Base-by-base conservation (phyloP, 2,113 vertebrate species). In the Ceyx melanurus region DNA sequence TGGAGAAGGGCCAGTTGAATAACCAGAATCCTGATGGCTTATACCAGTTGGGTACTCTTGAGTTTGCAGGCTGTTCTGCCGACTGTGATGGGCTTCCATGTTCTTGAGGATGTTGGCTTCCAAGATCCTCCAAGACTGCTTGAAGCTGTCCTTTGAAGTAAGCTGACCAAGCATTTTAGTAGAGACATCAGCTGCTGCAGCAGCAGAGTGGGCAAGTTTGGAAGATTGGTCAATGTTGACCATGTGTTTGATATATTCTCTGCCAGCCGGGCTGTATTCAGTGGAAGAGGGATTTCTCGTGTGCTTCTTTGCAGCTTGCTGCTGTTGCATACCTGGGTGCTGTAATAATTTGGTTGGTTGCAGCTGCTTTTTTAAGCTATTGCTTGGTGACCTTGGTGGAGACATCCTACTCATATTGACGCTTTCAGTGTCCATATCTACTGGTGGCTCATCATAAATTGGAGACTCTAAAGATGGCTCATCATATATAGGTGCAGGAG, bases 181-280 rank as follows among this genome's bases (percentile, higher is more conserved):
- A 53, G 77, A 46, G 43, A 61, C 81, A 89, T 97, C 95, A 29
- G 66, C 35, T 31, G 88, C 29, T 51, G 82, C 53, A 57, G 94
- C 73, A 84, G 93, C 33, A 78, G 93, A 91, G 84, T 73, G 97
- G 94, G 89, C 96, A 95, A 90, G 87, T 86, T 95, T 97, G 45
- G 94, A 90, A 57, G 96, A 87, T 6, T 95, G 97, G 66, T 99
- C 98, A 60, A 99, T 89, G 0, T 98, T 99, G 86, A 99, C 97
- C 98, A 99, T 99, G 93, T 99, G 98, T 94, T 98, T 98, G 94
- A 99, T 98, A 89, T 98, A 99, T 75, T 99, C 98, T 93, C 98
- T 98, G 65, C 98, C 98, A 68, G 98, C 98, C 21, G 98, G 98
- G 93, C 98, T 99, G 86, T 99, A 99, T 65, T 99, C 98, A 4